These are phyloP conservation scores for Ctenopoma kingsleyae DNA, from an alignment of 2,797 vertebrate species.

Conservation along the genomic window DNA sequence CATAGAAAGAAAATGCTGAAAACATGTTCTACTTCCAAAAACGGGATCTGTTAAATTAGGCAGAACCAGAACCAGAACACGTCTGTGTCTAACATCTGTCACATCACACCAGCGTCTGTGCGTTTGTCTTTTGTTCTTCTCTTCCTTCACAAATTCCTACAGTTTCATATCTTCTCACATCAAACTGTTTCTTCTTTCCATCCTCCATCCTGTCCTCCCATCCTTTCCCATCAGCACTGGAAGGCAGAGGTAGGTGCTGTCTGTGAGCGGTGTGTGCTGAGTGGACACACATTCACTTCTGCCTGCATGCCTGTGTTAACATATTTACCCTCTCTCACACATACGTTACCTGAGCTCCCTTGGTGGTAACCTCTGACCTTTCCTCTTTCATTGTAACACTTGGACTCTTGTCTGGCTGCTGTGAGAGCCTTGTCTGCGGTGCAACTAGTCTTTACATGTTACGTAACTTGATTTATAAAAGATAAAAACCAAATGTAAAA, in stretches of 20 bases:
- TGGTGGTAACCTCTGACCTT: slow-evolving; percentile 29
- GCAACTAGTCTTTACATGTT: not conserved
- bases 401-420: slow-evolving; percentile 1
- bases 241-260: slow-evolving; percentile 86
- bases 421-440: slow-evolving; percentile 22
- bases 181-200: slow-evolving; percentile 67
- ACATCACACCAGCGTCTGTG: slow-evolving; percentile 18
- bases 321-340: not conserved
- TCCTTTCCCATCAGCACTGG: slow-evolving; percentile 84
- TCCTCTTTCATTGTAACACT: slow-evolving; percentile 24
- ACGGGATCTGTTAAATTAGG: not conserved
- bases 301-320: slow-evolving; percentile 68
- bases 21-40: not conserved
- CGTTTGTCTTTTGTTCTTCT: slow-evolving; percentile 27
- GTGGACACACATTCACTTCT: slow-evolving; percentile 41
- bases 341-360: not conserved
- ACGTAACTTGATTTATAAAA: not conserved
- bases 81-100: slow-evolving; percentile 23
- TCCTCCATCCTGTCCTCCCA: slow-evolving; percentile 65
- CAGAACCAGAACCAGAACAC: not conserved
- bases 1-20: not conserved
- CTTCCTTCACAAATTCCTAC: slow-evolving; percentile 28
- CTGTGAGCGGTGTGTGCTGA: slow-evolving; percentile 65
- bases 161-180: slow-evolving; percentile 67
- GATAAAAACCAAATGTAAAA: not conserved